Evolutionary conservation across 2,797 vertebrate species (phyloP).

Genomic region (Helostoma temminkii): DNA sequence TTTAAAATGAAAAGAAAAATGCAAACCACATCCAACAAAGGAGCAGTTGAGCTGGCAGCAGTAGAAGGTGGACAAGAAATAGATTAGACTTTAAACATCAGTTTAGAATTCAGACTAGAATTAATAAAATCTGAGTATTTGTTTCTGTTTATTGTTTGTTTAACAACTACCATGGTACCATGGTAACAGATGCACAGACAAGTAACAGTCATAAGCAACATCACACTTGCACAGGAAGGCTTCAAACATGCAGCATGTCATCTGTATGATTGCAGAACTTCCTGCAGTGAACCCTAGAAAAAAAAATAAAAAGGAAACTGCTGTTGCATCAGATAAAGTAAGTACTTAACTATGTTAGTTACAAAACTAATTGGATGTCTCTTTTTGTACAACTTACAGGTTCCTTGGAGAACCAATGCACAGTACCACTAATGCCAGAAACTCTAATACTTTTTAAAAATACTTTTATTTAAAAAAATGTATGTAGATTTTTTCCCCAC

Average conservation of each 20-base stretch:
- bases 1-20: slow-evolving; percentile 30
- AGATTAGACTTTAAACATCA: not conserved
- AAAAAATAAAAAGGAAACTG: not conserved
- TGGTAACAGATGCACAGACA: slow-evolving; percentile 24
- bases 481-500: too few relatives aligned
- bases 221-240: slow-evolving; percentile 4
- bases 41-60: slow-evolving; percentile 8
- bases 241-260: not conserved
- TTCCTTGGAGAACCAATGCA: not conserved
- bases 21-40: not conserved
- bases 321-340: not conserved
- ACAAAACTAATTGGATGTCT: not conserved
- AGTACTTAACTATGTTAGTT: not conserved
- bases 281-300: not conserved
- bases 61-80: not conserved
- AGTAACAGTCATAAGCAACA: not conserved
- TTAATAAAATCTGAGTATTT: too few relatives aligned
- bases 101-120: too few relatives aligned
- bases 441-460: not conserved
- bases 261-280: not conserved
- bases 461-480: too few relatives aligned
- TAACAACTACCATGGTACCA: slow-evolving; percentile 24
- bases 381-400: not conserved
- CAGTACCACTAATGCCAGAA: not conserved
- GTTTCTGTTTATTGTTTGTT: slow-evolving; percentile 27